Evolutionary conservation across 2,797 vertebrate genomes (phyloP), one percentile per base, ranked within the genome.

Genomic region (Fundulus diaphanus): DNA sequence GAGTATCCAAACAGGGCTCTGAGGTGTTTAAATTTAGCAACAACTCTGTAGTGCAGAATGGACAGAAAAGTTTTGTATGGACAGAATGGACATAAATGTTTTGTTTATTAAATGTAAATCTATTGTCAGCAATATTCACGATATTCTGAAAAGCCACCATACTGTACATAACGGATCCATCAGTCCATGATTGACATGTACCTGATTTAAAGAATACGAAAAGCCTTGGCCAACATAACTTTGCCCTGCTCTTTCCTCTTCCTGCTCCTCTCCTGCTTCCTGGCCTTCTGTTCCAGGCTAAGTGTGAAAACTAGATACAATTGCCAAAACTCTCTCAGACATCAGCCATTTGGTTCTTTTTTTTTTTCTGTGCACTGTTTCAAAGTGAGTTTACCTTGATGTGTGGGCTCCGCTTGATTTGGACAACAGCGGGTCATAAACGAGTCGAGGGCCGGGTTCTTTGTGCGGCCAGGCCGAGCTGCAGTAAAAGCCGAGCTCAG

Each of bases 341-440:
- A 4, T 74, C 76, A 72, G 83, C 83, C 85, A 80, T 87, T 91
- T 88, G 88, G 84, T 77, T 76, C 85, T 88, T 88, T 59, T 13
- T 85, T 82, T 88, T 86, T 88, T 68, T 80, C 83, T 83, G 78
- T 81, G 85, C 82, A 78, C 81, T 79, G 78, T 91, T 90, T 92
- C 86, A 92, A 88, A 89, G 88, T 84, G 72, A 86, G 86, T 92
- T 91, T 85, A 91, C 91, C 91, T 91, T 92, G 90, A 92, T 92
- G 89, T 92, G 90, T 91, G 91, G 88, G 87, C 88, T 90, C 82
- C 87, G 79, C 92, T 92, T 90, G 91, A 94, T 92, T 91, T 86
- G 88, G 89, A 94, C 92, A 94, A 93, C 90, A 78, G 90, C 83
- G 80, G 84, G 87, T 86, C 85, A 73, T 94, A 93, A 95, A 93